Conservation (phyloP, 2,113 vertebrate genomes). For the Gorsachius goisagi region DNA sequence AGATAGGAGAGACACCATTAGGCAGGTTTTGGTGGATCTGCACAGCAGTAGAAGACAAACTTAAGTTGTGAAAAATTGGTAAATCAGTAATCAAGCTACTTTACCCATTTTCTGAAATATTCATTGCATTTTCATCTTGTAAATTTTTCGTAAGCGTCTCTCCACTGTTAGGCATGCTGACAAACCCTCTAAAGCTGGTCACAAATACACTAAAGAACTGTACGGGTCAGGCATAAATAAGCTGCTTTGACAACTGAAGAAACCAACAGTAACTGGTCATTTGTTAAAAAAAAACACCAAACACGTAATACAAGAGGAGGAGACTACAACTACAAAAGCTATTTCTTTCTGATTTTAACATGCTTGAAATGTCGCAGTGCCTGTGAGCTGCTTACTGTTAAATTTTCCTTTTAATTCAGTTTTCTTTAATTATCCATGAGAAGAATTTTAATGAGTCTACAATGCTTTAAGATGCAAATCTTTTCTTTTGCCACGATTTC, state of each 20-base stretch:
- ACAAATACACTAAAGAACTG: background rate
- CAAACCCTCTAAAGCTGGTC: background rate
- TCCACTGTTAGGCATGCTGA: conserved; percentile 49
- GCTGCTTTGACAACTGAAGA: background rate
- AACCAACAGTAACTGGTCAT: background rate
- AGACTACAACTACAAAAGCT: conserved; percentile 47
- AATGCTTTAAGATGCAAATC: conserved; percentile 78
- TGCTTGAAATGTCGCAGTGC: conserved; percentile 46
- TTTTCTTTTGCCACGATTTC: background rate
- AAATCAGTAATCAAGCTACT: background rate
- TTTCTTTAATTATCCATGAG: conserved; percentile 61
- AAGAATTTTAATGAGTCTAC: conserved; percentile 77
- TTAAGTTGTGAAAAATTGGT: background rate
- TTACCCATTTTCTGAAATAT: conserved; percentile 59
- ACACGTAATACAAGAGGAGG: conserved; percentile 47
- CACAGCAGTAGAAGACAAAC: background rate
- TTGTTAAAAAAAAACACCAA: background rate
- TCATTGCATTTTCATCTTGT: background rate
- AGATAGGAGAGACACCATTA: background rate
- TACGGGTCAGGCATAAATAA: background rate
- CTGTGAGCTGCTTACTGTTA: conserved; percentile 57
- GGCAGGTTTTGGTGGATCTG: background rate
- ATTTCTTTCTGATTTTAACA: conserved; percentile 66
- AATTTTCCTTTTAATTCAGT: conserved; percentile 64
- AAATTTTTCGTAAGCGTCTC: background rate